Percentiles rank a stretch among this genome's conserved stretches.
Evolutionary conservation across 2,797 vertebrate species (phyloP).

Genomic region (Antennarius maculatus): DNA sequence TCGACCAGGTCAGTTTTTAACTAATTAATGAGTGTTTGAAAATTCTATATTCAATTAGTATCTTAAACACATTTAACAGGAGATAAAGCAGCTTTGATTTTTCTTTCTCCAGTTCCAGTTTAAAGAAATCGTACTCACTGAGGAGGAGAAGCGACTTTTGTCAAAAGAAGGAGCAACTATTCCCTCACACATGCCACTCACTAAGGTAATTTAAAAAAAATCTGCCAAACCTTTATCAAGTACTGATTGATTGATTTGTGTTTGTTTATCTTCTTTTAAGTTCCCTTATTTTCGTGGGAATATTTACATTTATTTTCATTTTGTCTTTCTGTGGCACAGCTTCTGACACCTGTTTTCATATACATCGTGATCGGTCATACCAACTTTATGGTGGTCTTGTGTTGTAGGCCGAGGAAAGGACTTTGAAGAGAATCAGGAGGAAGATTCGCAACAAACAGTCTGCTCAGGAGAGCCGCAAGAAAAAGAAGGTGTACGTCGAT

Average conservation of each 20-base stretch:
- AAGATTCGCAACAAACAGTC: conserved; percentile 94
- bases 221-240: too few species aligned
- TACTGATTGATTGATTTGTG: too few species aligned
- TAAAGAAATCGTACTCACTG: conserved; percentile 85
- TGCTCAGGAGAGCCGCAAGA: conserved; percentile 89
- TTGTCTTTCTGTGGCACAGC: conserved; percentile 4
- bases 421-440: conserved; percentile 86
- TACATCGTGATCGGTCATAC: conserved; percentile 5
- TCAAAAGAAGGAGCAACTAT: conserved; percentile 86
- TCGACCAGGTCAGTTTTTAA: conserved; percentile 66
- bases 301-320: conserved; percentile 1
- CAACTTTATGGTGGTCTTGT: conserved; percentile 39
- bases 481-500: conserved; percentile 90
- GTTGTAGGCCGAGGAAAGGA: conserved; percentile 86
- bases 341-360: conserved; percentile 6
- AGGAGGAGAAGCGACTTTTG: conserved; percentile 89
- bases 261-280: not conserved
- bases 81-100: not conserved
- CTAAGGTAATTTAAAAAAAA: conserved; percentile 81
- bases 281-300: not conserved
- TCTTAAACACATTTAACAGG: not conserved
- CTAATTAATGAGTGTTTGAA: not conserved
- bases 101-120: conserved; percentile 75
- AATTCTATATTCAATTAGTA: not conserved
- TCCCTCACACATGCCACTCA: conserved; percentile 86